Conservation (phyloP, 2,797 vertebrate genomes). For the Melanotaenia boesemani region DNA sequence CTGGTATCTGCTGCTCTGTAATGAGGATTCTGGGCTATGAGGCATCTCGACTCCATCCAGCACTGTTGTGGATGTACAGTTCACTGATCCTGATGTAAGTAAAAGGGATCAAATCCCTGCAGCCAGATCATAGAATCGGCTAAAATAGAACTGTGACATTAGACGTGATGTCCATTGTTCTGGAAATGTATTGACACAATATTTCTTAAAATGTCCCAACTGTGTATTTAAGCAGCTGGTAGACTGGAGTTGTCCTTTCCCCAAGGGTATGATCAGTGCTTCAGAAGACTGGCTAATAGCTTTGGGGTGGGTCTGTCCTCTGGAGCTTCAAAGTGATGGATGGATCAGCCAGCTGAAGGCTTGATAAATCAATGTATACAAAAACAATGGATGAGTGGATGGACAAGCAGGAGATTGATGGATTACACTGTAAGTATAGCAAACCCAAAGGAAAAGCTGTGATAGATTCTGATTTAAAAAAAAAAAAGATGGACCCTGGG, state of each 20-base stretch:
- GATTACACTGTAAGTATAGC: background rate
- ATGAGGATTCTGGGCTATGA: too few species aligned
- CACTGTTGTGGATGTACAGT: background rate
- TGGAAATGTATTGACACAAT: background rate
- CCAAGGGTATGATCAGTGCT: background rate
- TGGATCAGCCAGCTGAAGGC: background rate
- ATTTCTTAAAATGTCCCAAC: background rate
- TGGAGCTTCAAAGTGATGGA: background rate
- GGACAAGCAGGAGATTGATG: background rate
- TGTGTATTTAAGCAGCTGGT: background rate
- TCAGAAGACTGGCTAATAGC: background rate
- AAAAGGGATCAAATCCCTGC: background rate
- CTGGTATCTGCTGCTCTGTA: too few species aligned
- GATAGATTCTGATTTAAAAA: background rate
- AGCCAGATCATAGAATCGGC: background rate
- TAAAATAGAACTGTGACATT: background rate
- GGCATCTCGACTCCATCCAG: too few species aligned
- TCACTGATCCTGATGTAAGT: too few species aligned
- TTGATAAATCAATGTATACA: slow-evolving; percentile 9
- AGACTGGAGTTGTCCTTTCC: background rate
- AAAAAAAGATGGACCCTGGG: background rate
- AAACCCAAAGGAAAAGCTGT: background rate
- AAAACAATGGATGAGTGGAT: background rate
- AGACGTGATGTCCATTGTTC: background rate
- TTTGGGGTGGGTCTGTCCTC: slow-evolving; percentile 2